Conservation (phyloP, 2,113 vertebrate genomes). For the Raja brachyura region DNA sequence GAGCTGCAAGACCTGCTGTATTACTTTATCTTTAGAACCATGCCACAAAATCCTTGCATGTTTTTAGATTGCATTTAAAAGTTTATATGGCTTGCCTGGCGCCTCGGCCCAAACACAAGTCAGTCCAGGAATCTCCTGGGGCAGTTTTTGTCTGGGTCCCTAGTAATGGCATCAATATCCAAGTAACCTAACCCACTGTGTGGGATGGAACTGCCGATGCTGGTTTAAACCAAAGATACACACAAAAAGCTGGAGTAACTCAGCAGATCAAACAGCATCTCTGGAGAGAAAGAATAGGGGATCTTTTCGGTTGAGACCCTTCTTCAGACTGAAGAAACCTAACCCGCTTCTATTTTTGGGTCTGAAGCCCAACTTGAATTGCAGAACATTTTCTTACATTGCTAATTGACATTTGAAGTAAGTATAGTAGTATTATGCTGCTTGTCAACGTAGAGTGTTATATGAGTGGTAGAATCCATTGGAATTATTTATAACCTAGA, state of each 20-base stretch:
- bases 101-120: neutral
- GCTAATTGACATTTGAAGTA: neutral
- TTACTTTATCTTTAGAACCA: neutral
- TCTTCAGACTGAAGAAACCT: no score
- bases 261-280: no score
- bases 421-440: neutral
- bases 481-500: neutral
- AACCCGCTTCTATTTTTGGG: neutral
- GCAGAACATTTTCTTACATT: neutral
- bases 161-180: neutral
- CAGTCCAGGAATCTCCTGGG: neutral
- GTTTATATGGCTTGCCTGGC: neutral
- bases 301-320: no score
- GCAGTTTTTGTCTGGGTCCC: no score
- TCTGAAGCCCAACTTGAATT: neutral
- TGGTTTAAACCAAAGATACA: no score
- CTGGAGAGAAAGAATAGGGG: no score
- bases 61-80: constrained; percentile 1
- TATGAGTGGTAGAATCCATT: neutral
- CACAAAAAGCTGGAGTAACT: no score
- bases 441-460: neutral
- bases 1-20: no score
- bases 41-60: neutral
- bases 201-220: no score
- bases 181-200: neutral